Evolutionary conservation across 2,797 vertebrate species (phyloP).

Genomic region (Amblyraja radiata): DNA sequence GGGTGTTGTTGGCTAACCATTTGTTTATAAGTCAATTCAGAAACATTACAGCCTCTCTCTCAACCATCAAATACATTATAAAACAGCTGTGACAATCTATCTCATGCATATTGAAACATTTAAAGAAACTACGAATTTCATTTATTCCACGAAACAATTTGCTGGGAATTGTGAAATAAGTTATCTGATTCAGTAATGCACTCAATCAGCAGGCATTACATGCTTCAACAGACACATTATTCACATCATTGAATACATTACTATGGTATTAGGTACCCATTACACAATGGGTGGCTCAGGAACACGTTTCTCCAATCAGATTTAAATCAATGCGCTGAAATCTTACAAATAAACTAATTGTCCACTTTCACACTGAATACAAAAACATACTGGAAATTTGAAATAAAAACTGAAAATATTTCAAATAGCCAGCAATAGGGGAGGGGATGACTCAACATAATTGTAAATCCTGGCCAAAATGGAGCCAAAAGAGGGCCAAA

Average conservation of each 20-base stretch:
- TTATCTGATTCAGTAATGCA: constrained; percentile 20
- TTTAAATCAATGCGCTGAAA: background rate
- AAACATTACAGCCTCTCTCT: background rate
- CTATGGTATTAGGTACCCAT: background rate
- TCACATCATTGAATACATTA: constrained; percentile 30
- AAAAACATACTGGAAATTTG: background rate
- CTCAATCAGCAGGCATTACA: constrained; percentile 26
- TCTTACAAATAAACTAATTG: background rate
- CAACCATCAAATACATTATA: background rate
- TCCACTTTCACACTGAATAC: background rate
- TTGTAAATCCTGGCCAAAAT: too few species aligned
- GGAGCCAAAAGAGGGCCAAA: too few species aligned
- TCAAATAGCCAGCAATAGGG: too few species aligned
- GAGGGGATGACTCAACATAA: too few species aligned
- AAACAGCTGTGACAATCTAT: background rate
- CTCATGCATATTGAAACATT: constrained; percentile 7
- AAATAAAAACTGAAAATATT: background rate
- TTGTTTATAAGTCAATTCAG: background rate
- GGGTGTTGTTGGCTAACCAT: background rate
- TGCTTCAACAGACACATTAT: constrained; percentile 15
- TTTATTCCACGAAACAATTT: constrained; percentile 8
- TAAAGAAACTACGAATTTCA: background rate
- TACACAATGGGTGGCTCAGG: constrained; percentile 30
- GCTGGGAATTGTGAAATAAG: constrained; percentile 27
- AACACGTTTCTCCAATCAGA: constrained; percentile 4